phyloP scores from a whole-genome alignment of 1,140 invertebrate genomes.

The Marisa cornuarietis region DNA sequence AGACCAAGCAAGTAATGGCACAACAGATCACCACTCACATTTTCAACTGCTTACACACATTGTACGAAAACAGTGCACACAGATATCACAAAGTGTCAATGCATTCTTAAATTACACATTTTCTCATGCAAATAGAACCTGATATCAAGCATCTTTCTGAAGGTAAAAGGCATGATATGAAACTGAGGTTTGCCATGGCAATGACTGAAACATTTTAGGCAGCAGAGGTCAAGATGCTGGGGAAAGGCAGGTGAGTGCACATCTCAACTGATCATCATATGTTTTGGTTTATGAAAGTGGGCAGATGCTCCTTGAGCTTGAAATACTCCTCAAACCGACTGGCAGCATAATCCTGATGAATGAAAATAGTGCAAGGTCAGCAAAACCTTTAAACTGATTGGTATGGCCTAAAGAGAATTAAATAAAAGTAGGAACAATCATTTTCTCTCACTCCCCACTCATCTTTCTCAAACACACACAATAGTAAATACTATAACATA shows the following conservation, averaged over 20 bases:
- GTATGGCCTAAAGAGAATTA: no score
- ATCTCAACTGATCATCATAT: background rate
- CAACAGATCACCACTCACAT: no score
- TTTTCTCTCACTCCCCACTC: no score
- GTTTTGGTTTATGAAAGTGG: constrained; percentile 16
- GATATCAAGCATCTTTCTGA: background rate
- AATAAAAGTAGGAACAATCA: no score
- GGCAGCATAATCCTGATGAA: constrained; percentile 62
- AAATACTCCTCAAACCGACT: constrained; percentile 61
- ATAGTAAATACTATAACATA: background rate
- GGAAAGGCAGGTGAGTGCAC: background rate
- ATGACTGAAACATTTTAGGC: background rate
- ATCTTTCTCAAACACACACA: no score
- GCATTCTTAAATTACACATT: background rate
- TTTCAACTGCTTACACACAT: no score
- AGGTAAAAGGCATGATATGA: background rate
- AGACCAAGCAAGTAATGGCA: no score
- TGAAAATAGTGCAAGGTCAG: background rate
- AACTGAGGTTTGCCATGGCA: no score
- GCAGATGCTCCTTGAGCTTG: constrained; percentile 53
- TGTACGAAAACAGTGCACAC: no score
- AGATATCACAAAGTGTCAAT: no score
- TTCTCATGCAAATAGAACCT: background rate
- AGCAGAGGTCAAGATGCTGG: constrained; percentile 1
- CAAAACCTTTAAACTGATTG: no score